These are phyloP conservation scores for Isurus oxyrinchus DNA, from an alignment of 2,113 vertebrate genomes.

Conservation along the genomic window DNA sequence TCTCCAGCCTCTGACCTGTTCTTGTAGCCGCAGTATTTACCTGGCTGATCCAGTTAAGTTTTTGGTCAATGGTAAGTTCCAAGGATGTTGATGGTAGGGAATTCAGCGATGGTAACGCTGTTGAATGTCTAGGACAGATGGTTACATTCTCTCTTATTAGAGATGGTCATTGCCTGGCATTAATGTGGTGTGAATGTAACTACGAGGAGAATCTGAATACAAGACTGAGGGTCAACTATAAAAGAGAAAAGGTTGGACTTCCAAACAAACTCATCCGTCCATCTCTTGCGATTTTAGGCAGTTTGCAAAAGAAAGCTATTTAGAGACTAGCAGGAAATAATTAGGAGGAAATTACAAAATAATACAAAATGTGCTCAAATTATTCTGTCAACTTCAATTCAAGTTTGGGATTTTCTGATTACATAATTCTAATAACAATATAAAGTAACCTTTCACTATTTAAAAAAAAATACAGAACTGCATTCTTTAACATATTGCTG, in stretches of 20 bases:
- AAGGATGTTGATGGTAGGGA: not conserved
- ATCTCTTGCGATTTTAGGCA: slow-evolving; percentile 5
- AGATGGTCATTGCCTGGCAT: not conserved
- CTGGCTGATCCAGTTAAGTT: too few relatives aligned
- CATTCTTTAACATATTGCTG: not conserved
- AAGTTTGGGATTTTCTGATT: slow-evolving; percentile 7
- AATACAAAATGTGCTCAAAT: slow-evolving; percentile 7
- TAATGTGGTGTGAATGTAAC: not conserved
- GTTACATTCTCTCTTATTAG: not conserved
- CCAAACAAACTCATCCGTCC: not conserved
- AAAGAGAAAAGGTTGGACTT: not conserved
- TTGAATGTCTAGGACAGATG: not conserved
- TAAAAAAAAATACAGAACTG: not conserved
- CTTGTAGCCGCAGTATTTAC: too few relatives aligned
- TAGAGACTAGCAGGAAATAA: slow-evolving; percentile 32
- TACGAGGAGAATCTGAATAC: not conserved
- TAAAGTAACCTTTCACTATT: slow-evolving; percentile 11
- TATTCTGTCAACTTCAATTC: slow-evolving; percentile 32
- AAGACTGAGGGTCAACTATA: not conserved
- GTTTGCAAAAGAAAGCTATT: slow-evolving; percentile 21
- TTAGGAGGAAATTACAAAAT: slow-evolving; percentile 34
- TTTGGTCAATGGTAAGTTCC: not conserved
- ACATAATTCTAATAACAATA: slow-evolving; percentile 2
- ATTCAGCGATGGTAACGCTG: not conserved
- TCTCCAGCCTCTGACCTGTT: too few relatives aligned